Conservation (phyloP, 2,888 invertebrate genomes). For the Pristionchus maxplancki region DNA sequence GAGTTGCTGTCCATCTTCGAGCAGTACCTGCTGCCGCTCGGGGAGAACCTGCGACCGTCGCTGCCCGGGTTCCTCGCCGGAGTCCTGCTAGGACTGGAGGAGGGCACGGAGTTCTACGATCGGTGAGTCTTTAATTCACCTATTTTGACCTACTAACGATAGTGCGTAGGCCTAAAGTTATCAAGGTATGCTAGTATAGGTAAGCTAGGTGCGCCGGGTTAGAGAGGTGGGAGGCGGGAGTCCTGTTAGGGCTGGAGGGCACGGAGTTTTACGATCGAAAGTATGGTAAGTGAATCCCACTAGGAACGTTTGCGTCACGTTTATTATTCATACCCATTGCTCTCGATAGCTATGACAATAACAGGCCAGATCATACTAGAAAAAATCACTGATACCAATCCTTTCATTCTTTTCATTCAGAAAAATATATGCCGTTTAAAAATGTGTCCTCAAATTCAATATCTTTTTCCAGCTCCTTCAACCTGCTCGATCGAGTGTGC, state of each 20-base stretch:
- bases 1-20: slow-evolving; percentile 89
- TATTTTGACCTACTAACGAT: too few relatives aligned
- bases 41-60: slow-evolving; percentile 86
- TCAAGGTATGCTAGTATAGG: too few relatives aligned
- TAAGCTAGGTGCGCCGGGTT: not conserved
- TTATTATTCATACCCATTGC: not conserved
- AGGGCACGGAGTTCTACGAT: slow-evolving; percentile 77
- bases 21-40: slow-evolving; percentile 89
- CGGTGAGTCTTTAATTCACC: slow-evolving; percentile 60
- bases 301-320: not conserved
- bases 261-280: not conserved
- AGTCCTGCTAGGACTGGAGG: slow-evolving; percentile 85
- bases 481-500: slow-evolving; percentile 69
- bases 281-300: not conserved
- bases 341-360: too few relatives aligned
- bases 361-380: too few relatives aligned
- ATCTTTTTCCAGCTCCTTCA: slow-evolving; percentile 67
- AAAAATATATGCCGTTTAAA: too few relatives aligned
- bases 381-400: too few relatives aligned
- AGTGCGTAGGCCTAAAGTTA: too few relatives aligned
- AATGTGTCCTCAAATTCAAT: too few relatives aligned
- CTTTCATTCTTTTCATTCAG: too few relatives aligned
- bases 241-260: slow-evolving; percentile 85
- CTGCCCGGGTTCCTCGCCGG: slow-evolving; percentile 91
- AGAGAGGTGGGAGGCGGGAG: slow-evolving; percentile 84